Conservation (phyloP, 1,140 invertebrate species). For the Lucilia cuprina region DNA sequence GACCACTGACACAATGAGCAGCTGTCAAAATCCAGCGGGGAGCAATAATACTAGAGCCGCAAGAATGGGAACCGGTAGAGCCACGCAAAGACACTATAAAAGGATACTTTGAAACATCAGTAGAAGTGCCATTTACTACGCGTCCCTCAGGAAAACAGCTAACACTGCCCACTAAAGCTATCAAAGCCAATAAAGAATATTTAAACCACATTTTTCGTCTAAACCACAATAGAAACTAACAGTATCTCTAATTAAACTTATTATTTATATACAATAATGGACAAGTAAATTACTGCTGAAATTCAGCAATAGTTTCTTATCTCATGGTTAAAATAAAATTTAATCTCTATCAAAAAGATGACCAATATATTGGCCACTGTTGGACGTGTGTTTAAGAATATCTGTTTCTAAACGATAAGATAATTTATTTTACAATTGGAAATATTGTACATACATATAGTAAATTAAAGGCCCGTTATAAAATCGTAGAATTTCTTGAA, state of each 20-base stretch:
- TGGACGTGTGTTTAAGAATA: too few relatives aligned
- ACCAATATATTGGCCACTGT: too few relatives aligned
- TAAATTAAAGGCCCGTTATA: too few relatives aligned
- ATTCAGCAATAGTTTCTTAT: too few relatives aligned
- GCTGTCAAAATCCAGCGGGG: slow-evolving; percentile 67
- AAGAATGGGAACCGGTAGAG: slow-evolving; percentile 64
- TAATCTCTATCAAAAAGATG: too few relatives aligned
- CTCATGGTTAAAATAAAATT: too few relatives aligned
- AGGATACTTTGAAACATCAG: slow-evolving; percentile 49
- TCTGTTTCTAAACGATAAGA: too few relatives aligned
- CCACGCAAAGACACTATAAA: slow-evolving; percentile 57
- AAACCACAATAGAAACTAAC: neutral
- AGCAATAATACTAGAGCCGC: slow-evolving; percentile 67
- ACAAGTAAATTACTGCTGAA: too few relatives aligned
- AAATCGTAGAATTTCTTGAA: too few relatives aligned
- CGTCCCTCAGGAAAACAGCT: slow-evolving; percentile 44
- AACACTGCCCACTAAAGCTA: slow-evolving; percentile 23
- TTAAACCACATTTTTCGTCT: slow-evolving; percentile 21
- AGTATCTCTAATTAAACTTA: neutral
- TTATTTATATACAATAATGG: too few relatives aligned
- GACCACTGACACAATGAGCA: slow-evolving; percentile 66
- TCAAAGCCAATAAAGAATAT: neutral
- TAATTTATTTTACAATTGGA: too few relatives aligned
- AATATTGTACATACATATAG: too few relatives aligned
- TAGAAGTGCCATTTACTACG: slow-evolving; percentile 55